These are phyloP conservation scores for Microctenopoma steveboyesi DNA, from an alignment of 2,797 vertebrate genomes.

Conservation along the genomic window DNA sequence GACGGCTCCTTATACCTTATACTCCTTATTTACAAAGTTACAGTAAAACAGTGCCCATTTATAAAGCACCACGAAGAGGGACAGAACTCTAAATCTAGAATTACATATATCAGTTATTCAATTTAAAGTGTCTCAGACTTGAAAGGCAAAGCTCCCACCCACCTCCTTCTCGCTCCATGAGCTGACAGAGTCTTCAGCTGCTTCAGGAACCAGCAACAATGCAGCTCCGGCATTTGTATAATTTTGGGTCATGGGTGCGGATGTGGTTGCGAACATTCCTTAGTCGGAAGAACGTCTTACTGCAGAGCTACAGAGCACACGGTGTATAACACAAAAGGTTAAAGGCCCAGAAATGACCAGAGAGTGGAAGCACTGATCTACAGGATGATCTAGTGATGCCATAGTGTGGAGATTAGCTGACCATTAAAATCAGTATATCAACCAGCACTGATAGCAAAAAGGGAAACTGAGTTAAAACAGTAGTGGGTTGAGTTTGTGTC, in stretches of 20 bases:
- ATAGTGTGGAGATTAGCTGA: neutral
- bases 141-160: conserved; percentile 9
- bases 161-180: conserved; percentile 43
- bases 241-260: conserved; percentile 84
- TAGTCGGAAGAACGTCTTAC: conserved; percentile 86
- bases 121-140: neutral
- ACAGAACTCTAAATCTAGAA: neutral
- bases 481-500: neutral
- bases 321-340: neutral
- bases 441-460: neutral
- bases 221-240: conserved; percentile 86
- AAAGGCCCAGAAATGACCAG: neutral
- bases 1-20: neutral
- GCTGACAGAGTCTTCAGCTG: conserved; percentile 10
- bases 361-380: neutral
- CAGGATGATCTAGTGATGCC: neutral
- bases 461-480: neutral
- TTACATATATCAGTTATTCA: neutral
- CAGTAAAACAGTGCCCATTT: neutral
- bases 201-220: conserved; percentile 79
- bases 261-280: conserved; percentile 87
- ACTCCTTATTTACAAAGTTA: neutral
- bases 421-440: neutral
- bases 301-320: conserved; percentile 80
- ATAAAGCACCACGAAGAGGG: neutral